A percentile compares a stretch with the other conserved stretches of the same genome.
Conservation (phyloP, 2,888 invertebrate genomes). For the Hirtodrosophila cameraria region DNA sequence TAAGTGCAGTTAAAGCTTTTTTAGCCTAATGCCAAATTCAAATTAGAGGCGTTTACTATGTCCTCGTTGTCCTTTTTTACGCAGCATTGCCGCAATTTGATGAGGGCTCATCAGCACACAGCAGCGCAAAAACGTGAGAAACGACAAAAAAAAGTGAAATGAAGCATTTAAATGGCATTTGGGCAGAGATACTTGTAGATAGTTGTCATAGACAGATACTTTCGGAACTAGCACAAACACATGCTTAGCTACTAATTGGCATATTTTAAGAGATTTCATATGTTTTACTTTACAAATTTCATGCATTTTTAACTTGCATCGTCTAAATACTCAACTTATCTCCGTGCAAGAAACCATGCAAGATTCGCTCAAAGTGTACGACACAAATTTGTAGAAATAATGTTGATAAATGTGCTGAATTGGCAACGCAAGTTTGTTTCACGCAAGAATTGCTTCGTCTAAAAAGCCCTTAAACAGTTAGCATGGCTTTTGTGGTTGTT, state of each 20-base stretch:
- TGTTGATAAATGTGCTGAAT: too few species aligned
- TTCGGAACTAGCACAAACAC: slow-evolving; percentile 23
- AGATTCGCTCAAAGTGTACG: too few species aligned
- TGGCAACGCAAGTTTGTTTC: too few species aligned
- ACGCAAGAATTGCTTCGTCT: too few species aligned
- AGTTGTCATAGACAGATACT: slow-evolving; percentile 1
- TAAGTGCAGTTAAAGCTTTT: slow-evolving; percentile 52
- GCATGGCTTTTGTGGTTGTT: too few species aligned
- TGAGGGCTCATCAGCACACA: slow-evolving; percentile 26
- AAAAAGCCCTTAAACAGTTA: too few species aligned
- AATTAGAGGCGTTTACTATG: slow-evolving; percentile 67
- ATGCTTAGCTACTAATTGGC: slow-evolving; percentile 1
- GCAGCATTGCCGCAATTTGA: slow-evolving; percentile 46
- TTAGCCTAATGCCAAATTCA: slow-evolving; percentile 72
- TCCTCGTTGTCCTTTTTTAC: slow-evolving; percentile 64
- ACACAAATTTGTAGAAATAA: too few species aligned
- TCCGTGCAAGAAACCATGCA: too few species aligned
- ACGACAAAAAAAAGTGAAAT: slow-evolving; percentile 4
- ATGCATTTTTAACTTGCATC: too few species aligned
- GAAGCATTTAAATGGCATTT: slow-evolving; percentile 13
- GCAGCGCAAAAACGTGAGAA: slow-evolving; percentile 1
- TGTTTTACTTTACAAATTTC: too few species aligned
- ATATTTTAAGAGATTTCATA: too few species aligned
- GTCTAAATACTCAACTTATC: too few species aligned
- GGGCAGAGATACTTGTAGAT: neutral